Base-by-base conservation (phyloP, 2,888 invertebrate species). In the Petrolisthes cinctipes region DNA sequence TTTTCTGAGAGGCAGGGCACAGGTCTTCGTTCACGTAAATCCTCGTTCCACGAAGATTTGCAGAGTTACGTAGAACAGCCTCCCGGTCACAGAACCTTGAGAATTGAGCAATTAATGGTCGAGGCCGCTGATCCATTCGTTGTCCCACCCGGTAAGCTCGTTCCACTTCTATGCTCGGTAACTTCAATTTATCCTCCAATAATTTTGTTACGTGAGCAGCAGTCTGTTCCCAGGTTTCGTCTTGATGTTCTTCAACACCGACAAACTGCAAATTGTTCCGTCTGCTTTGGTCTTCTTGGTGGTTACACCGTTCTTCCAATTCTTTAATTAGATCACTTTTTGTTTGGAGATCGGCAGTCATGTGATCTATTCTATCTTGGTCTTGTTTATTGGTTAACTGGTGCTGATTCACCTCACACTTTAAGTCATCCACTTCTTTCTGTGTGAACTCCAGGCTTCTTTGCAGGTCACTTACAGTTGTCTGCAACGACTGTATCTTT, bases 11-110 rank as follows among this genome's bases (percentile, higher is more conserved):
- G 11, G 3, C 66, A 2, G 66, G 17, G 17, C 66, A 66, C 66
- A 66, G 66, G 17, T 66, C 66, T 66, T 66, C 66, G 66, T 66
- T 66, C 66, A 66, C 66, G 66, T 66, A 66, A 17, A 66, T 66
- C 66, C 66, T 66, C 17, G 66, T 66, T 66, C 66, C 66, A 66
- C 66, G 66, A 2, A 66, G 66, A 1, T 66, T 66, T 17, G 66
- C 66, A 66, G 66, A 1, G 66, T 66, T 66, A 11, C 66, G 66
- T 66, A 66, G 66, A 3, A 66, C 3, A 17, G 66, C 66, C 66
- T 66, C 66, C 17, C 66, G 66, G 66, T 66, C 66, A 66, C 66
- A 66, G 66, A 66, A 66, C 66, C 11, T 66, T 66, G 66, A 2
- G 66, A 66, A 66, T 14, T 17, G 1, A 14, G 37, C 66, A 66